These are phyloP conservation scores for Brachyopa scutellaris DNA, from an alignment of 2,888 invertebrate species.

Conservation along the genomic window DNA sequence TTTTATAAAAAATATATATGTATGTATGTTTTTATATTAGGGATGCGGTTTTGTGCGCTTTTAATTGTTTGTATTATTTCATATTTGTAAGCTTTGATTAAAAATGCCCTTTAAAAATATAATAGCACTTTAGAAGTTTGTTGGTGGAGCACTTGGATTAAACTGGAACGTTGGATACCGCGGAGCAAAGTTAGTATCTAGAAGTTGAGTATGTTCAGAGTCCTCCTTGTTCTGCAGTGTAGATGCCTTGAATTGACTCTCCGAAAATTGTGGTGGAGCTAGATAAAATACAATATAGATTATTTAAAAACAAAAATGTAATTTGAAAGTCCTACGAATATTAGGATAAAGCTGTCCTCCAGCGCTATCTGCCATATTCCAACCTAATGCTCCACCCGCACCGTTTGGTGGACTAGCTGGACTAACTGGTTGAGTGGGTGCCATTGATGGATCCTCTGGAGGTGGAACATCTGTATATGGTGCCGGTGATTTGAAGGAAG, in stretches of 20 bases:
- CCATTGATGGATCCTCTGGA: conserved; percentile 79
- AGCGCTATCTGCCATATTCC: conserved; percentile 81
- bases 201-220: conserved; percentile 83
- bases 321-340: conserved; percentile 84
- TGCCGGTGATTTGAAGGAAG: conserved; percentile 82
- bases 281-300: conserved; percentile 36
- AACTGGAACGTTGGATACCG: conserved; percentile 85
- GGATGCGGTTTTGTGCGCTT: conserved; percentile 51
- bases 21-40: conserved; percentile 34
- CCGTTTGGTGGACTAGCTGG: conserved; percentile 80
- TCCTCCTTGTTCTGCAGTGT: conserved; percentile 86
- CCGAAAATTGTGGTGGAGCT: conserved; percentile 87
- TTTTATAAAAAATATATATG: conserved; percentile 46
- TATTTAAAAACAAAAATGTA: not conserved
- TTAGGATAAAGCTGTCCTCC: conserved; percentile 82
- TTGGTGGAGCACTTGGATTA: conserved; percentile 83
- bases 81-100: not conserved
- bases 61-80: conserved; percentile 10
- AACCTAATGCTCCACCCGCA: conserved; percentile 80
- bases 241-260: conserved; percentile 84
- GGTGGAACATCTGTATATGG: conserved; percentile 80
- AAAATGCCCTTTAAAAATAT: not conserved
- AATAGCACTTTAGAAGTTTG: conserved; percentile 75
- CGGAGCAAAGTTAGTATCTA: conserved; percentile 83
- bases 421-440: conserved; percentile 81